These are phyloP conservation scores for Alouatta palliata DNA, from an alignment of 2,113 vertebrate genomes.

Conservation along the genomic window DNA sequence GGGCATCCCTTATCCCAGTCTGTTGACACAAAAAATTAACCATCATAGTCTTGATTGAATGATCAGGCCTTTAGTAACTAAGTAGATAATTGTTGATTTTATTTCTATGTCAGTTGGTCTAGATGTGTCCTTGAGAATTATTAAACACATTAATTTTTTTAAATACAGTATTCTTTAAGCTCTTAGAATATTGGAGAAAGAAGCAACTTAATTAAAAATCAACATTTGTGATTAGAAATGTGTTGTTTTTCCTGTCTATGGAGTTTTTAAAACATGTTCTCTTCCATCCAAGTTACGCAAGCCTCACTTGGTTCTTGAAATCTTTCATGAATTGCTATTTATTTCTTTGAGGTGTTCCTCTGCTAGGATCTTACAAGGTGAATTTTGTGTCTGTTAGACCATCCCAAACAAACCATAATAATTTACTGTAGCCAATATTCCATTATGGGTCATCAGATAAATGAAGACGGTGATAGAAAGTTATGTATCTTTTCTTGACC, in stretches of 20 bases:
- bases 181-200: not conserved
- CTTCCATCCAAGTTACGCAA: not conserved
- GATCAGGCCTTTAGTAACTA: not conserved
- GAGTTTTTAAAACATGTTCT: not conserved
- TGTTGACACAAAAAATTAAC: not conserved
- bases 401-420: not conserved
- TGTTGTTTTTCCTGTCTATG: not conserved
- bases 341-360: not conserved
- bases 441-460: not conserved
- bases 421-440: not conserved
- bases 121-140: not conserved
- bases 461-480: not conserved
- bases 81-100: not conserved
- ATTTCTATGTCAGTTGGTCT: not conserved
- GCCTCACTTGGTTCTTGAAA: not conserved
- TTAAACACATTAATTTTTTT: not conserved
- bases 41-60: not conserved
- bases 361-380: not conserved
- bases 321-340: not conserved
- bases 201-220: not conserved
- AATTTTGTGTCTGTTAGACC: not conserved
- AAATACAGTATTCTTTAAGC: not conserved
- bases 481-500: not conserved
- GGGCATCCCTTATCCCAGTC: not conserved
- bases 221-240: not conserved